Percentiles rank a stretch among this genome's conserved stretches.
Evolutionary conservation across 2,113 vertebrate species (phyloP).

Genomic region (Cebidichthys violaceus): DNA sequence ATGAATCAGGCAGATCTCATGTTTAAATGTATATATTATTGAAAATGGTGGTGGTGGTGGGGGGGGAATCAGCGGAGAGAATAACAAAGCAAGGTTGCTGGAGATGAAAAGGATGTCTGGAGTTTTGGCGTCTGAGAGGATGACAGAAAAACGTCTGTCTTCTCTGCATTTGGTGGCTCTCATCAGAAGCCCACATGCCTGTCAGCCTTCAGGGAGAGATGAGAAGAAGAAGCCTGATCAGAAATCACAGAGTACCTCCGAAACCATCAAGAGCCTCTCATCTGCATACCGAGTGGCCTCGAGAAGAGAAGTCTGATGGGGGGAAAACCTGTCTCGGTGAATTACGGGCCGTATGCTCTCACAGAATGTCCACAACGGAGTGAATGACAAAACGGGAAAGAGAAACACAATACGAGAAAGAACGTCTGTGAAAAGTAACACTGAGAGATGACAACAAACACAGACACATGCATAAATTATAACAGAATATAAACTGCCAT

Average conservation of each 20-base stretch:
- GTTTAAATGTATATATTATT: slow-evolving; percentile 75
- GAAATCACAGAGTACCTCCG: slow-evolving; percentile 64
- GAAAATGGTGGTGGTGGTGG: slow-evolving; percentile 9
- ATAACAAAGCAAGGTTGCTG: slow-evolving; percentile 58
- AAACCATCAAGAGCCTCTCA: slow-evolving; percentile 43
- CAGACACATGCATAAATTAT: slow-evolving; percentile 5
- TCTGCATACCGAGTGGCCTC: slow-evolving; percentile 59
- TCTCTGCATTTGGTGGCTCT: slow-evolving; percentile 43
- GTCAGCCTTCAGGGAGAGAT: slow-evolving; percentile 63
- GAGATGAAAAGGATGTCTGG: slow-evolving; percentile 67
- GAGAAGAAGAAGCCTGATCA: slow-evolving; percentile 64
- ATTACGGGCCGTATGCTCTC: slow-evolving; percentile 50
- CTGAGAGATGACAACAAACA: slow-evolving; percentile 24
- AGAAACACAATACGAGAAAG: slow-evolving; percentile 28
- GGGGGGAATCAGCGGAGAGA: slow-evolving; percentile 33
- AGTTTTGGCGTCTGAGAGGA: slow-evolving; percentile 52
- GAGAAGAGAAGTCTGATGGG: slow-evolving; percentile 34
- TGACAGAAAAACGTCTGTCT: slow-evolving; percentile 62
- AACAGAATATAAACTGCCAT: neutral
- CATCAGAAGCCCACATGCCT: slow-evolving; percentile 60
- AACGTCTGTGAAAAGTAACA: slow-evolving; percentile 18
- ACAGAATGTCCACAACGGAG: slow-evolving; percentile 36
- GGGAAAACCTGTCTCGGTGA: slow-evolving; percentile 54
- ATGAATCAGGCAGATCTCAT: slow-evolving; percentile 66
- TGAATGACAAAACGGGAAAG: slow-evolving; percentile 24